Evolutionary conservation across 2,888 invertebrate species (phyloP).

Genomic region (Hydriomena furcata): DNA sequence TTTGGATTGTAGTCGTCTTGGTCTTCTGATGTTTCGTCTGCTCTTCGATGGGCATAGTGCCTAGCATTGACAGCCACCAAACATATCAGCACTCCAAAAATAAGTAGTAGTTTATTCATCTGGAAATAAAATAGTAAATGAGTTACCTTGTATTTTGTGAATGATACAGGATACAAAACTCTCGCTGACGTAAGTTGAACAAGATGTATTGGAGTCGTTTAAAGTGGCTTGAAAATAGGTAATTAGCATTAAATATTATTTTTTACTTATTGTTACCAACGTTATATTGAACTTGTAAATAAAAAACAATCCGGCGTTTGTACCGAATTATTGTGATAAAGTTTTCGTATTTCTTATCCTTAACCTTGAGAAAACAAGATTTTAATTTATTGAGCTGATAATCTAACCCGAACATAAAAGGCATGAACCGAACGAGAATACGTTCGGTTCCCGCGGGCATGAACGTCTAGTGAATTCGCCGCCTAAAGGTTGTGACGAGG

Average conservation of each 20-base stretch:
- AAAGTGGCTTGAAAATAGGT: neutral
- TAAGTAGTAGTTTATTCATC: conserved; percentile 57
- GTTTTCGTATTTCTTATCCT: too few species aligned
- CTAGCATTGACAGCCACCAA: conserved; percentile 49
- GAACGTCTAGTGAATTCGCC: too few species aligned
- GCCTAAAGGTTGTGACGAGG: too few species aligned
- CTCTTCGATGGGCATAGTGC: conserved; percentile 46
- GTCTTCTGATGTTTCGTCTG: conserved; percentile 40
- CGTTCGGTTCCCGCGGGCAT: too few species aligned
- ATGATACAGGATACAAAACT: conserved; percentile 16
- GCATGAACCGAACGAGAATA: too few species aligned
- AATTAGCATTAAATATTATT: too few species aligned
- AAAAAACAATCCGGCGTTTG: too few species aligned
- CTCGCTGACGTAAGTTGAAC: neutral
- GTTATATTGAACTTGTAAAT: too few species aligned
- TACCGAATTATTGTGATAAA: too few species aligned
- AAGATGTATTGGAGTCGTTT: too few species aligned
- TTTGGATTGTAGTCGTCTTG: conserved; percentile 36
- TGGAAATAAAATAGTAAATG: conserved; percentile 47
- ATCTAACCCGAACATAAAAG: conserved; percentile 25
- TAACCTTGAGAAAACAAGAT: neutral
- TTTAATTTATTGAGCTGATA: conserved; percentile 15
- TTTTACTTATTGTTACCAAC: too few species aligned
- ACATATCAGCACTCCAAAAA: conserved; percentile 50
- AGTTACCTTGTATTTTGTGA: conserved; percentile 25